Conservation (phyloP, 2,113 vertebrate species). For the Cheilinus undulatus region DNA sequence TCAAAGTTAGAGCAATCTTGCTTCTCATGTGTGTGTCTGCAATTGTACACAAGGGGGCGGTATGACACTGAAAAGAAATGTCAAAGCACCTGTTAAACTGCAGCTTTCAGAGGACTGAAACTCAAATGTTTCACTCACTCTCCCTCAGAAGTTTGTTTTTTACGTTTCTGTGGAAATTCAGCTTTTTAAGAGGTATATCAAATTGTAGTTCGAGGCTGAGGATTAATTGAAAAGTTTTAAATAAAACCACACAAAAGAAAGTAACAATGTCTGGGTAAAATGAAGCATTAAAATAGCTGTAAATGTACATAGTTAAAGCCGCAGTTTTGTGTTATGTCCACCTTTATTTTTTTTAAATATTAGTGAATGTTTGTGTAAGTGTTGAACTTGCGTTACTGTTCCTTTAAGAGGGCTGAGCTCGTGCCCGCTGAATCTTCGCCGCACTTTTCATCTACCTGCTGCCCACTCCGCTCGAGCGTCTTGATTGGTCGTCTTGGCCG, state of each 20-base stretch:
- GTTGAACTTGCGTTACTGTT: conserved; percentile 38
- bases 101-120: rapidly evolving
- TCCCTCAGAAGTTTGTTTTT: not conserved
- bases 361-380: not conserved
- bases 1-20: too few relatives aligned
- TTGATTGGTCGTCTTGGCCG: conserved; percentile 76
- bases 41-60: conserved; percentile 46
- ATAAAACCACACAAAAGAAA: too few relatives aligned
- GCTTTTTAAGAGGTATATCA: not conserved
- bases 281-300: too few relatives aligned
- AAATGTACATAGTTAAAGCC: too few relatives aligned
- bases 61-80: conserved; percentile 7
- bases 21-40: too few relatives aligned
- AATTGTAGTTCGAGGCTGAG: not conserved
- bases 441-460: conserved; percentile 73
- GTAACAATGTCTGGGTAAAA: too few relatives aligned
- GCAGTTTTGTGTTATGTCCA: too few relatives aligned
- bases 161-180: too few relatives aligned
- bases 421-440: not conserved
- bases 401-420: conserved; percentile 81
- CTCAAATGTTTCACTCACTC: rapidly evolving
- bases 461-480: conserved; percentile 54
- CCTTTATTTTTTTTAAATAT: too few relatives aligned
- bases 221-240: too few relatives aligned
- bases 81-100: conserved; percentile 23